Evolutionary conservation across 1,140 invertebrate genomes (phyloP).

Genomic region (Drosophila navojoa): DNA sequence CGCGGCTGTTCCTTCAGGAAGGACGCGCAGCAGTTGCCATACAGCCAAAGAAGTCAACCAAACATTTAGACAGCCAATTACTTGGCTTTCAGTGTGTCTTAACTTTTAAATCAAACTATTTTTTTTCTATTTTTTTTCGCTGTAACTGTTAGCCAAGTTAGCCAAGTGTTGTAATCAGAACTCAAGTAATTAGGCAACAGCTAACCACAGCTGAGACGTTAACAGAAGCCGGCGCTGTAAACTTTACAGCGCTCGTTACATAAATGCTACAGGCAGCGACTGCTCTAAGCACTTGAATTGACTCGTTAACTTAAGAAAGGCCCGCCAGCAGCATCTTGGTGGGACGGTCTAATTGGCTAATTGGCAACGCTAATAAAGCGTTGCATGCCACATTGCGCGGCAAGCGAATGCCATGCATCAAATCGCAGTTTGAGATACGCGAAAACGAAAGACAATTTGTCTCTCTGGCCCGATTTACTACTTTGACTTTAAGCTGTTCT

Average conservation of each 20-base stretch:
- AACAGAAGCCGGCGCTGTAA: constrained; percentile 63
- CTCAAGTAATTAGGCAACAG: constrained; percentile 12
- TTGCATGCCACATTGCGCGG: constrained; percentile 22
- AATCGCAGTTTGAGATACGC: constrained; percentile 25
- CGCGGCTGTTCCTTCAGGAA: constrained; percentile 79
- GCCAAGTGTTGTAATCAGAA: constrained; percentile 25
- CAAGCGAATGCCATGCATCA: constrained; percentile 9
- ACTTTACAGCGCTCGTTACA: constrained; percentile 66
- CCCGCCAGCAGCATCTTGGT: background rate
- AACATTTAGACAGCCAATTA: constrained; percentile 15
- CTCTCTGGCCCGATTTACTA: constrained; percentile 3
- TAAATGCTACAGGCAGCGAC: constrained; percentile 44
- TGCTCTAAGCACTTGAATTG: constrained; percentile 28
- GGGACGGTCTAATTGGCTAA: constrained; percentile 19
- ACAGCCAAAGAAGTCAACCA: constrained; percentile 26
- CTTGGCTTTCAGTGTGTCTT: constrained; percentile 18
- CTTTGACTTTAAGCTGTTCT: background rate
- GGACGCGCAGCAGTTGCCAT: constrained; percentile 69
- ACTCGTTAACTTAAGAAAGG: constrained; percentile 15
- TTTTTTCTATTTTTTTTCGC: background rate
- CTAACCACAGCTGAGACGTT: constrained; percentile 9
- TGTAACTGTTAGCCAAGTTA: constrained; percentile 12
- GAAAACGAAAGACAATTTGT: constrained; percentile 22
- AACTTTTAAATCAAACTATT: background rate
- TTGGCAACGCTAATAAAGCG: constrained; percentile 37